phyloP scores from a whole-genome alignment of 2,888 invertebrate genomes.

The Spilarctia lutea region DNA sequence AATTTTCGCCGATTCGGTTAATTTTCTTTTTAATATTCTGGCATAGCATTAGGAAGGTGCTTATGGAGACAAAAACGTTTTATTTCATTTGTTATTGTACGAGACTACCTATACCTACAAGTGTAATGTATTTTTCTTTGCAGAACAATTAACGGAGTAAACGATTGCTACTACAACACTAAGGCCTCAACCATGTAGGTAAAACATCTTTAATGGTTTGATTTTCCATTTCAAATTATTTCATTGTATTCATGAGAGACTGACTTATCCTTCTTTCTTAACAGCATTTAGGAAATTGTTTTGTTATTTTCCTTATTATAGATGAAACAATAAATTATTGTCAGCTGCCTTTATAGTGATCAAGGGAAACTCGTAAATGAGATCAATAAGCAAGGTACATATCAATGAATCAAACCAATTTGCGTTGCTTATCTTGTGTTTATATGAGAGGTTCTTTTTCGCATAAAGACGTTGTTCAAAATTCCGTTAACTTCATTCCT shows the following conservation, averaged over 20 bases:
- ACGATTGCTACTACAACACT: slow-evolving; percentile 39
- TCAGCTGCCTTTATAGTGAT: slow-evolving; percentile 58
- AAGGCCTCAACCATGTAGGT: slow-evolving; percentile 62
- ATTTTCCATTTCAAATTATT: slow-evolving; percentile 73
- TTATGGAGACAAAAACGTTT: too few species aligned
- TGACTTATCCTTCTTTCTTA: slow-evolving; percentile 81
- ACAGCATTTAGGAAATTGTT: slow-evolving; percentile 82
- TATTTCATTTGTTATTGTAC: too few species aligned
- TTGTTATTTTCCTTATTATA: slow-evolving; percentile 72
- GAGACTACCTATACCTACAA: too few species aligned
- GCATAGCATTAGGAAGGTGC: too few species aligned
- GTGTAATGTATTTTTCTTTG: slow-evolving; percentile 40
- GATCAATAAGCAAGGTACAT: slow-evolving; percentile 77
- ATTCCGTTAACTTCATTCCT: slow-evolving; percentile 68
- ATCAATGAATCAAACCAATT: slow-evolving; percentile 73
- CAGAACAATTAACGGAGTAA: slow-evolving; percentile 77
- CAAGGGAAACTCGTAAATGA: slow-evolving; percentile 54
- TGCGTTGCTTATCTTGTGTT: slow-evolving; percentile 58
- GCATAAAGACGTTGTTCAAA: slow-evolving; percentile 81
- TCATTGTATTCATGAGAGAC: slow-evolving; percentile 81
- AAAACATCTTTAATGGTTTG: slow-evolving; percentile 73
- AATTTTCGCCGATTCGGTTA: too few species aligned
- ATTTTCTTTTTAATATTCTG: too few species aligned
- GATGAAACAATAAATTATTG: slow-evolving; percentile 61
- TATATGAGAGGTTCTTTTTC: slow-evolving; percentile 80